Evolutionary conservation across 1,140 invertebrate genomes (phyloP).

Genomic region (Chelonus insularis): DNA sequence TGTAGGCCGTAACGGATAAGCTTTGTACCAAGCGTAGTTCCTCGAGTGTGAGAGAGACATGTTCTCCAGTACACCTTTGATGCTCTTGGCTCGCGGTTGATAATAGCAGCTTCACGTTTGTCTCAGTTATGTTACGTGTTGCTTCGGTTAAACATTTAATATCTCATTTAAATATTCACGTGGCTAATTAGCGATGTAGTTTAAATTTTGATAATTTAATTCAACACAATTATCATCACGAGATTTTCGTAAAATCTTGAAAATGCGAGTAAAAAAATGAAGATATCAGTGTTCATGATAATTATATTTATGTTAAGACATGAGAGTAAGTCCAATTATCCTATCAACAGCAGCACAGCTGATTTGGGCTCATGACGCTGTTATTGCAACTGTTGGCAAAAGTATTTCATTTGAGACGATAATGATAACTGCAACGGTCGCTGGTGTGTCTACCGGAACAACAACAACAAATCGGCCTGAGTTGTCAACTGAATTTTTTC

Average conservation of each 20-base stretch:
- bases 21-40: constrained; percentile 28
- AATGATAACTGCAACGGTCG: constrained; percentile 28
- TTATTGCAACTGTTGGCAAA: neutral
- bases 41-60: constrained; percentile 12
- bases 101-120: neutral
- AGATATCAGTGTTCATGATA: constrained; percentile 30
- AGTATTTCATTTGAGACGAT: constrained; percentile 20
- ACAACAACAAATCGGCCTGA: constrained; percentile 50
- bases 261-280: constrained; percentile 40
- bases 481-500: constrained; percentile 78
- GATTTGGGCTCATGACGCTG: constrained; percentile 5
- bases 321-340: constrained; percentile 53
- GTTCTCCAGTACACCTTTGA: constrained; percentile 16
- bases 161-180: neutral
- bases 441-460: constrained; percentile 27
- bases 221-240: constrained; percentile 5
- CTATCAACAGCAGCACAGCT: constrained; percentile 43
- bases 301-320: constrained; percentile 26
- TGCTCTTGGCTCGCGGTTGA: neutral
- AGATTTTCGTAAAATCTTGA: constrained; percentile 28
- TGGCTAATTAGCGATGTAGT: neutral
- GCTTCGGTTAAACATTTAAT: neutral
- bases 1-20: constrained; percentile 31
- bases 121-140: neutral
- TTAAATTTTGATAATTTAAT: neutral